A percentile compares a stretch with the other conserved stretches of the same genome.
These are phyloP conservation scores for Coturnix japonica DNA, from an alignment of 2,113 vertebrate genomes.

Conservation along the genomic window DNA sequence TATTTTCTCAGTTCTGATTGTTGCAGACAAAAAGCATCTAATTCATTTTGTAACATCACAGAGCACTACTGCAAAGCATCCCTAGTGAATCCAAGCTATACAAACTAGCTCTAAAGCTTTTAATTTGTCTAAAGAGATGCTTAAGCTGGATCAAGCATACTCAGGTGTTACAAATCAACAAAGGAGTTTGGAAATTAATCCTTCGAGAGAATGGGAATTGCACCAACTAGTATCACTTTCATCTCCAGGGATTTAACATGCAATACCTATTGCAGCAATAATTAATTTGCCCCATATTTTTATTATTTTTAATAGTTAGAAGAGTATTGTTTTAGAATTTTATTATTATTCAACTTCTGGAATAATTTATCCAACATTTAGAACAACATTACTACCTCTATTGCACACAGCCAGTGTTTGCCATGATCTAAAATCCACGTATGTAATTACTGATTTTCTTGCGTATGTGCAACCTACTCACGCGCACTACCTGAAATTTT, in stretches of 20 bases:
- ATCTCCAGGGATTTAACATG: not conserved
- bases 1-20: constrained; percentile 2
- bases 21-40: not conserved
- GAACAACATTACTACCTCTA: not conserved
- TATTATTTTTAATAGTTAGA: not conserved
- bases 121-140: constrained; percentile 59
- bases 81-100: constrained; percentile 21
- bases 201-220: constrained; percentile 13
- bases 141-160: constrained; percentile 39
- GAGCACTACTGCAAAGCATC: constrained; percentile 6
- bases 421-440: not conserved
- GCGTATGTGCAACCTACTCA: not conserved
- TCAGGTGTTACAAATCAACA: constrained; percentile 9
- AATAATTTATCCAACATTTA: not conserved
- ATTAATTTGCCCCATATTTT: not conserved
- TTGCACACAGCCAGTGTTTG: not conserved
- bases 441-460: not conserved
- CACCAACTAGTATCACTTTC: constrained; percentile 15
- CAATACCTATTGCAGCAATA: not conserved
- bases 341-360: not conserved
- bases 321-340: not conserved
- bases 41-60: constrained; percentile 8
- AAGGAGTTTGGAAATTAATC: constrained; percentile 34
- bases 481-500: not conserved
- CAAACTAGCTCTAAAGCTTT: constrained; percentile 51